Evolutionary conservation across 1,140 invertebrate genomes (phyloP).

Genomic region (Dreissena polymorpha): DNA sequence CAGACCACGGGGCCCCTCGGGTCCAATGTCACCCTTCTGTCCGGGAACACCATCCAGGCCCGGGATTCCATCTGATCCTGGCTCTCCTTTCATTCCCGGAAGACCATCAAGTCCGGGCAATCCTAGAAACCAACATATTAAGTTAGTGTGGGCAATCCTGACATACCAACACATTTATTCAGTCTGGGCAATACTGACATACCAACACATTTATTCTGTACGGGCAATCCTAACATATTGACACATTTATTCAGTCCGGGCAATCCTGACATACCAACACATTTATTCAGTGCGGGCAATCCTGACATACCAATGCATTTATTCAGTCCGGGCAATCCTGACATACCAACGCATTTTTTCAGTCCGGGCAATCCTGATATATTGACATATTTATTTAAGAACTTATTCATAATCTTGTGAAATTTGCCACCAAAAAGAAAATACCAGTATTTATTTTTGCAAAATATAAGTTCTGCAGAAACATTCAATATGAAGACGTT

Average conservation of each 20-base stretch:
- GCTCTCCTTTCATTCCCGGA: slow-evolving; percentile 61
- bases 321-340: too few species aligned
- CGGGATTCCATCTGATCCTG: slow-evolving; percentile 53
- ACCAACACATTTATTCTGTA: neutral
- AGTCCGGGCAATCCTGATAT: too few species aligned
- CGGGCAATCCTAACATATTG: slow-evolving; percentile 13
- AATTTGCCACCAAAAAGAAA: too few species aligned
- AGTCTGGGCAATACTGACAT: slow-evolving; percentile 33
- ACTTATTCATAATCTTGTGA: too few species aligned
- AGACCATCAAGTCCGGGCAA: slow-evolving; percentile 58
- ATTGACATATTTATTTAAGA: too few species aligned
- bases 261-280: too few species aligned
- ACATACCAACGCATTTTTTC: too few species aligned
- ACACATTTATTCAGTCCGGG: neutral
- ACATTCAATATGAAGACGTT: too few species aligned
- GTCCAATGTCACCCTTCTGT: slow-evolving; percentile 60
- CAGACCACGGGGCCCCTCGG: slow-evolving; percentile 40
- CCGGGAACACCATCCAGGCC: slow-evolving; percentile 54
- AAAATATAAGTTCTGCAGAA: too few species aligned
- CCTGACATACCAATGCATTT: too few species aligned
- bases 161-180: slow-evolving; percentile 11
- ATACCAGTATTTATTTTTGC: too few species aligned
- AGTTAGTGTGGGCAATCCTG: neutral
- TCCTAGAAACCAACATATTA: slow-evolving; percentile 34
- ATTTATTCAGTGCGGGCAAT: too few species aligned